Percentiles rank a stretch among this genome's conserved stretches.
phyloP scores from a whole-genome alignment of 2,797 vertebrate species.

The Bradypus variegatus region DNA sequence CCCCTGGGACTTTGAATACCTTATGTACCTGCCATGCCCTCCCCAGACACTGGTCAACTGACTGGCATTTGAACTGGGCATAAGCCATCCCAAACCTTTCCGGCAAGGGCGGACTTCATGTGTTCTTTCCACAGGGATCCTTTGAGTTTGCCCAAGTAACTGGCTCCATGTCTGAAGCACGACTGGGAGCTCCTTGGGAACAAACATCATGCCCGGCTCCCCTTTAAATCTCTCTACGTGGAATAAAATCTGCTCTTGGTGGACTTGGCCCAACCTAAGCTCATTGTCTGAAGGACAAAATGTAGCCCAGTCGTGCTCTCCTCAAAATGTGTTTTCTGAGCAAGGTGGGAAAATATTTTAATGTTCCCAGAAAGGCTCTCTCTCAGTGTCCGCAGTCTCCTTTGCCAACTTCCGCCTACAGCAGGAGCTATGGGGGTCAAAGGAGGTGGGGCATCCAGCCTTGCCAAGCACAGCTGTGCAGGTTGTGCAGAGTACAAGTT shows the following conservation, averaged over 20 bases:
- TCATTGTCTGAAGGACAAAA: background rate
- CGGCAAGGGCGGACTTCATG: fast-evolving
- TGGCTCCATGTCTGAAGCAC: background rate
- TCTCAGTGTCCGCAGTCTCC: background rate
- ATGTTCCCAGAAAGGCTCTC: background rate
- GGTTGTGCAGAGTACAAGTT: background rate
- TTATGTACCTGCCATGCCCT: background rate
- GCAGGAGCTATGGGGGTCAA: background rate
- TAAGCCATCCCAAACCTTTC: background rate
- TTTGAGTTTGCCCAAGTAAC: fast-evolving
- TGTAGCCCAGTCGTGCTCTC: fast-evolving
- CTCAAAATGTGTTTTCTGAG: background rate
- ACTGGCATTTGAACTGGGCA: fast-evolving
- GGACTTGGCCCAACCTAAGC: background rate
- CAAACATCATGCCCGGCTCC: fast-evolving
- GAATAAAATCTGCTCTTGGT: fast-evolving
- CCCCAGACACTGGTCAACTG: background rate
- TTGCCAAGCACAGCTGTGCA: background rate
- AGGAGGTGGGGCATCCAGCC: background rate
- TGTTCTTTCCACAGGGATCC: background rate
- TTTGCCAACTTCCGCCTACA: background rate
- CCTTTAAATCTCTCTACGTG: background rate
- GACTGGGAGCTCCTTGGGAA: background rate
- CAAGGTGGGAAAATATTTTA: background rate
- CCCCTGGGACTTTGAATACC: fast-evolving